Conservation (phyloP, 2,797 vertebrate species). For the Pitangus sulphuratus region DNA sequence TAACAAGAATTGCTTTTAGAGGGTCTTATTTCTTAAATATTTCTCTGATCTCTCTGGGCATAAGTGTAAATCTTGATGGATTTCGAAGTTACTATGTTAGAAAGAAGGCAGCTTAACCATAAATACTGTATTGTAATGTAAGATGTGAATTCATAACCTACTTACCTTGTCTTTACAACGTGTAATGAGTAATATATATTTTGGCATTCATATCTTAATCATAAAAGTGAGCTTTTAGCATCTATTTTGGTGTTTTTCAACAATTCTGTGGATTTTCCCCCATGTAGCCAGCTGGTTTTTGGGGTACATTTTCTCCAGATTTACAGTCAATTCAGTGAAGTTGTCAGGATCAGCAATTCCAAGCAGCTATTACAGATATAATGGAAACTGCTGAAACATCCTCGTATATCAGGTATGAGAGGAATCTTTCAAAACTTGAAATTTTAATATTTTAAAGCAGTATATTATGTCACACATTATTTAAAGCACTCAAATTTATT, state of each 20-base stretch:
- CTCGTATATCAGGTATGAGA: neutral
- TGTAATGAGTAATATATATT: neutral
- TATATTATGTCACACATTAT: conserved; percentile 4
- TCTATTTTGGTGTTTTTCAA: neutral
- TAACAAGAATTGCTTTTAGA: neutral
- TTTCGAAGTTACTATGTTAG: neutral
- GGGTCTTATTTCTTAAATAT: neutral
- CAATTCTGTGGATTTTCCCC: neutral
- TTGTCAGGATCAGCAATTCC: neutral
- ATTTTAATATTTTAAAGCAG: conserved; percentile 41
- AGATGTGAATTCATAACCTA: neutral
- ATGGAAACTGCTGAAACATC: neutral
- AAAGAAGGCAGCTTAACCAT: neutral
- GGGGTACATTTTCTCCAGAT: conserved; percentile 8
- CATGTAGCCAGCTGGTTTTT: neutral
- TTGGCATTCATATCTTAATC: neutral
- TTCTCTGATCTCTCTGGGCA: neutral
- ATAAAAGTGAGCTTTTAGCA: neutral
- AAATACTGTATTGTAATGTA: neutral
- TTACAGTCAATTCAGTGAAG: neutral
- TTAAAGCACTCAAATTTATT: conserved; percentile 16
- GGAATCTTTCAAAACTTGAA: neutral
- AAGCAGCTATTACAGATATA: neutral
- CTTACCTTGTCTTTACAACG: conserved; percentile 13
- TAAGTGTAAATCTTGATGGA: neutral